Percentiles rank a stretch among this genome's conserved stretches.
Evolutionary conservation across 2,113 vertebrate species (phyloP).

Genomic region (Promerops cafer): DNA sequence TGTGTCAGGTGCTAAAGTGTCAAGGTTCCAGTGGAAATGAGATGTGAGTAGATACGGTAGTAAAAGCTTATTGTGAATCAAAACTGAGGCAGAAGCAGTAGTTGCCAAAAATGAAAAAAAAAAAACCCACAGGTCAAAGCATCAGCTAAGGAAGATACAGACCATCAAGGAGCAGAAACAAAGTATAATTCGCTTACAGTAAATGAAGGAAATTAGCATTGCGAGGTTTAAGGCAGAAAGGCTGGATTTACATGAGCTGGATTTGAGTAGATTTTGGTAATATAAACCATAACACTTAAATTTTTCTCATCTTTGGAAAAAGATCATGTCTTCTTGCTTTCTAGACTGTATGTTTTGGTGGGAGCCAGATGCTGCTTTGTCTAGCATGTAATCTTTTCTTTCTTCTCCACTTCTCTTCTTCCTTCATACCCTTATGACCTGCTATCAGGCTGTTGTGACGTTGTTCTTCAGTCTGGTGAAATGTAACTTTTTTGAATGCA

Average conservation of each 20-base stretch:
- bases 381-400: background rate
- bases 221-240: background rate
- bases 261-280: background rate
- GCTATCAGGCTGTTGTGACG: background rate
- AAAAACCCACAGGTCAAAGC: background rate
- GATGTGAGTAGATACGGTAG: accelerated
- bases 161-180: background rate
- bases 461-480: background rate
- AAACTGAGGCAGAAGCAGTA: background rate
- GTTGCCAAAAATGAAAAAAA: background rate
- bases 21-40: background rate
- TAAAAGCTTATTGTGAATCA: background rate
- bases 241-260: background rate
- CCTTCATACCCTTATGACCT: background rate
- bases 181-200: background rate
- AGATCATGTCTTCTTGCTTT: background rate
- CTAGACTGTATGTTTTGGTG: background rate
- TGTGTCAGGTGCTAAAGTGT: background rate
- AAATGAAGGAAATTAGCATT: background rate
- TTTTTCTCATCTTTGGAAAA: background rate
- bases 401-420: background rate
- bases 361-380: background rate
- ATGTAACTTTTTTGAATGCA: background rate
- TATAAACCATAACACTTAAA: background rate
- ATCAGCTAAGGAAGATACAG: background rate